Conservation (phyloP, 2,797 vertebrate species). For the Rousettus madagascariensis region DNA sequence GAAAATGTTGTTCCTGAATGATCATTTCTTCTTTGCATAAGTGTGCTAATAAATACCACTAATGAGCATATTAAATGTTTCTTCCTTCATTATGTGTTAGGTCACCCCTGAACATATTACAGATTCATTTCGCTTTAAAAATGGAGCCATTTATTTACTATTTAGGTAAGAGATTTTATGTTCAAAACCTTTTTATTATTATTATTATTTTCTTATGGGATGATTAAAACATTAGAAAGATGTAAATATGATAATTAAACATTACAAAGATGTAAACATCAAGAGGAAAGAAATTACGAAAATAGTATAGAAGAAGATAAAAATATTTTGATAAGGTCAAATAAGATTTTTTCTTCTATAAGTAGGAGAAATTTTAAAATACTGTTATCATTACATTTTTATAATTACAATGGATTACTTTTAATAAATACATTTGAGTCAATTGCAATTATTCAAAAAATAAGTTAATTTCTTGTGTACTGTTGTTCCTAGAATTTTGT, state of each 20-base stretch:
- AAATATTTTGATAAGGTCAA: background rate
- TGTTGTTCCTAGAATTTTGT: background rate
- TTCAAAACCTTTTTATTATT: background rate
- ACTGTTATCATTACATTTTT: background rate
- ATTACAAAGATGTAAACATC: background rate
- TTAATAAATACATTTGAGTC: background rate
- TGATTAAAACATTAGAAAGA: conserved; percentile 11
- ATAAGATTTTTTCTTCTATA: background rate
- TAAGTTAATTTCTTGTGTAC: background rate
- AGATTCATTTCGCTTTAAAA: conserved; percentile 46
- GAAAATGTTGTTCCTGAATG: conserved; percentile 57
- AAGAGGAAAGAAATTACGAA: background rate
- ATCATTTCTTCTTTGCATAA: background rate
- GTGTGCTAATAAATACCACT: background rate
- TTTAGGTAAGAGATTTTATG: conserved; percentile 7
- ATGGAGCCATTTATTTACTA: conserved; percentile 43
- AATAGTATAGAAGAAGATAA: background rate
- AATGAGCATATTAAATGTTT: conserved; percentile 49
- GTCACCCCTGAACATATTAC: conserved; percentile 45
- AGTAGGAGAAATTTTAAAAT: background rate
- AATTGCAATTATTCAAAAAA: background rate
- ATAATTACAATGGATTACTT: background rate
- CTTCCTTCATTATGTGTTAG: conserved; percentile 44
- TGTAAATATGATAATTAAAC: background rate
- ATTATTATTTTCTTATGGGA: background rate